A percentile compares a stretch with the other conserved stretches of the same genome.
phyloP scores from a whole-genome alignment of 2,888 invertebrate genomes.

The Lycophotia porphyrea region DNA sequence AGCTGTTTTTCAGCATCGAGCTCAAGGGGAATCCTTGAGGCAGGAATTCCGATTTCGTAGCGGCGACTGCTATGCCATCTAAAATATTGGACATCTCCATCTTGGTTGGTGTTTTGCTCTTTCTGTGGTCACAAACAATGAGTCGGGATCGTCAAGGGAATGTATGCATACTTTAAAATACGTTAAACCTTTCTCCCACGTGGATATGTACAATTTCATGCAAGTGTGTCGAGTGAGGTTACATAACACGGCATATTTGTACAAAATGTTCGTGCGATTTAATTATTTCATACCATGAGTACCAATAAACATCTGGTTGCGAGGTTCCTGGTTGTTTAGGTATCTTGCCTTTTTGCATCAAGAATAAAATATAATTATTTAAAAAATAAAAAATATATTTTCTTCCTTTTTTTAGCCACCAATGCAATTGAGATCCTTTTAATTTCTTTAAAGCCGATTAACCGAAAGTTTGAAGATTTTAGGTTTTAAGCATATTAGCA shows the following conservation, averaged over 20 bases:
- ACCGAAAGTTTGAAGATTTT: neutral
- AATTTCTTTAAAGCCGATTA: neutral
- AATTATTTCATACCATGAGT: constrained; percentile 20
- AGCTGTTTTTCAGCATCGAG: constrained; percentile 73
- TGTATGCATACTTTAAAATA: constrained; percentile 88
- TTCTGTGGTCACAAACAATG: constrained; percentile 88
- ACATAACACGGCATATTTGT: constrained; percentile 42
- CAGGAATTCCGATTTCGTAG: constrained; percentile 88
- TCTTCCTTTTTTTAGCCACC: neutral
- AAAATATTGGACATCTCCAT: constrained; percentile 91
- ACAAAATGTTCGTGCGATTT: constrained; percentile 17
- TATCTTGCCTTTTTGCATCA: too few species aligned
- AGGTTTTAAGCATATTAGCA: constrained; percentile 18
- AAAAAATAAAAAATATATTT: neutral
- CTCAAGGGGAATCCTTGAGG: constrained; percentile 80
- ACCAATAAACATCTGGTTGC: neutral
- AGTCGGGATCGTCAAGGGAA: constrained; percentile 88
- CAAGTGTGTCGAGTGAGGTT: constrained; percentile 57
- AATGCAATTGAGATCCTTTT: constrained; percentile 1
- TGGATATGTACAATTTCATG: constrained; percentile 73
- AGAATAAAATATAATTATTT: neutral
- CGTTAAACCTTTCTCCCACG: constrained; percentile 80
- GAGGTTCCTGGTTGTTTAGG: neutral
- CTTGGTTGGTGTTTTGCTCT: constrained; percentile 88
- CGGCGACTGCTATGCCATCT: constrained; percentile 90